Percentiles rank a stretch among this genome's conserved stretches.
Conservation (phyloP, 2,888 invertebrate species). For the Lasioglossum villosulum region DNA sequence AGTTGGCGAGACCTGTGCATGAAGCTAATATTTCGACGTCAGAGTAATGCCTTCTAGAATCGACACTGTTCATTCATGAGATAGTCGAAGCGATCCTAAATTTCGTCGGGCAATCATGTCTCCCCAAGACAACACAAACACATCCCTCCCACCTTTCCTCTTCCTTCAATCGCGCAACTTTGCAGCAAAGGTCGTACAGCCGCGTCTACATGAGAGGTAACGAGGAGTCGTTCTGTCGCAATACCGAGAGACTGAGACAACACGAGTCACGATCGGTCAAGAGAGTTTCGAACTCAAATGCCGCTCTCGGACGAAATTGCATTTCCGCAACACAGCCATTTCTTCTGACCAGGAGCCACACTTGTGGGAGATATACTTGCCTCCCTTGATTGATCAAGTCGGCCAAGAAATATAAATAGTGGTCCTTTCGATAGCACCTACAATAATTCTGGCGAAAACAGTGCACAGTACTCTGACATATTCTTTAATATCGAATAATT, state of each 20-base stretch:
- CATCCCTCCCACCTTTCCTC: conserved; percentile 23
- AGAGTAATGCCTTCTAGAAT: not conserved
- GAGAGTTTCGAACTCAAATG: conserved; percentile 63
- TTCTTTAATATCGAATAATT: no score
- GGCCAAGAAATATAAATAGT: no score
- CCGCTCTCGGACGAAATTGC: conserved; percentile 60
- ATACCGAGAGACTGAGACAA: conserved; percentile 51
- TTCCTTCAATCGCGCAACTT: conserved; percentile 62
- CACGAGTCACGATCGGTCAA: conserved; percentile 70
- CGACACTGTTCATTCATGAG: not conserved
- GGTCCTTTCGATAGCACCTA: not conserved
- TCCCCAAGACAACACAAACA: not conserved
- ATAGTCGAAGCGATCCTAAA: conserved; percentile 1
- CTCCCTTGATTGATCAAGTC: not conserved
- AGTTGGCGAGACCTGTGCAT: not conserved
- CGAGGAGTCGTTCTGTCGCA: conserved; percentile 64
- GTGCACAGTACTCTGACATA: no score
- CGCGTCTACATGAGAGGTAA: conserved; percentile 66
- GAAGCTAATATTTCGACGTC: not conserved
- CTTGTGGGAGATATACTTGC: not conserved
- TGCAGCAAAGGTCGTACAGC: conserved; percentile 65
- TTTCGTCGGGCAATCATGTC: conserved; percentile 30
- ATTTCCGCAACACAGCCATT: conserved; percentile 58
- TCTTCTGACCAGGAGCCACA: conserved; percentile 26
- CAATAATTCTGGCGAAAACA: no score